Evolutionary conservation across 2,888 invertebrate genomes (phyloP).

Genomic region (Folsomia candida): DNA sequence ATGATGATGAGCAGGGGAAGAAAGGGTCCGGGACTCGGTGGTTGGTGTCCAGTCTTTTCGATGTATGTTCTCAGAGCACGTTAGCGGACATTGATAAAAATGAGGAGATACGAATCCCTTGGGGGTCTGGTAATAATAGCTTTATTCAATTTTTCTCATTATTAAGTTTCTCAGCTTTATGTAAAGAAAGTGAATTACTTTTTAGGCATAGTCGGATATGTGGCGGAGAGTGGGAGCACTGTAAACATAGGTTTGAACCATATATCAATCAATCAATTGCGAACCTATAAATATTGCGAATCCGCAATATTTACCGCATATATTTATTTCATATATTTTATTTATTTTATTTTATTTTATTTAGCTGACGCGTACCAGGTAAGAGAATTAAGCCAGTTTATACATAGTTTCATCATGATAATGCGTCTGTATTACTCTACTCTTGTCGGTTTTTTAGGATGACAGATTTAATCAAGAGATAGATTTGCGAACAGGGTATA

Average conservation of each 20-base stretch:
- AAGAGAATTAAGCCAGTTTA: constrained; percentile 19
- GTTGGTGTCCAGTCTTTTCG: constrained; percentile 89
- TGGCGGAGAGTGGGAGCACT: constrained; percentile 86
- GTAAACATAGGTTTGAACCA: too few species aligned
- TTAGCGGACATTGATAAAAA: constrained; percentile 88
- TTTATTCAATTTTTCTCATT: too few species aligned
- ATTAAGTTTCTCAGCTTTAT: too few species aligned
- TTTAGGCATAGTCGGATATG: constrained; percentile 85
- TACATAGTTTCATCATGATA: not conserved
- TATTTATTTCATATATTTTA: too few species aligned
- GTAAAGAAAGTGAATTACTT: too few species aligned
- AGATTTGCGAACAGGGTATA: constrained; percentile 88
- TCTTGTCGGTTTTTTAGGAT: constrained; percentile 61
- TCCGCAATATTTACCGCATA: too few species aligned
- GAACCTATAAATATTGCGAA: too few species aligned
- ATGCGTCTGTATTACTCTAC: not conserved
- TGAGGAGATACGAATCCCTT: constrained; percentile 88
- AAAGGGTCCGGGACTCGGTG: constrained; percentile 60
- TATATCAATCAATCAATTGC: too few species aligned
- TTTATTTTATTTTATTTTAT: too few species aligned
- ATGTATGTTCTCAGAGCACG: constrained; percentile 89
- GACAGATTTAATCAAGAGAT: constrained; percentile 89
- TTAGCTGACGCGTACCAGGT: constrained; percentile 94
- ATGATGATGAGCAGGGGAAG: constrained; percentile 49
- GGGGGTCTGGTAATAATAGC: constrained; percentile 96